These are phyloP conservation scores for Dryoscopus gambensis DNA, from an alignment of 2,113 vertebrate species.

Conservation along the genomic window DNA sequence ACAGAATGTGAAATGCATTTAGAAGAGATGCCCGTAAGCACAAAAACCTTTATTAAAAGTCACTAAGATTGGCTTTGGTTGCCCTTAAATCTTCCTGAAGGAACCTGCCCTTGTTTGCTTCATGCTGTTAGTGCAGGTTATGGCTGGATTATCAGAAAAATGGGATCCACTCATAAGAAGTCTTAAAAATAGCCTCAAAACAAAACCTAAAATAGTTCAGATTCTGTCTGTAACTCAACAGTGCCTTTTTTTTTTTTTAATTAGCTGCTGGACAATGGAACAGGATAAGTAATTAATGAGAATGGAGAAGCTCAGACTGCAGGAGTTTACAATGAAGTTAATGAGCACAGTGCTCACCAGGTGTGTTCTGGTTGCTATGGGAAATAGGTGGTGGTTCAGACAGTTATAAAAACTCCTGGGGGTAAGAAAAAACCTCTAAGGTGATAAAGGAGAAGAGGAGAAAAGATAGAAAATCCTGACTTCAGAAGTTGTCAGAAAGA, in stretches of 20 bases:
- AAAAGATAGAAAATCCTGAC: not conserved
- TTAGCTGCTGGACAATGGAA: not conserved
- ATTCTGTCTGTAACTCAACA: not conserved
- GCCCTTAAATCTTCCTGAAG: not conserved
- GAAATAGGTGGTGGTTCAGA: not conserved
- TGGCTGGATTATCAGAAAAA: not conserved
- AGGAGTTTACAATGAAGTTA: not conserved
- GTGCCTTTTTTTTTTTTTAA: not conserved
- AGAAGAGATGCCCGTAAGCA: not conserved
- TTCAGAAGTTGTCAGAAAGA: not conserved
- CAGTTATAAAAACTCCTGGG: not conserved
- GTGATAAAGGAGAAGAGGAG: not conserved
- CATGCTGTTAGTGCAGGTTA: fast-evolving
- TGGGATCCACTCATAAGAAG: not conserved
- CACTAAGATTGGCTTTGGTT: not conserved
- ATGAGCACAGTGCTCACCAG: not conserved
- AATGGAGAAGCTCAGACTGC: not conserved
- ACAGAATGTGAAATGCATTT: not conserved
- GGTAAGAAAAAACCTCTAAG: not conserved
- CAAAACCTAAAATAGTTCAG: not conserved
- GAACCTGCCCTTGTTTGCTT: not conserved
- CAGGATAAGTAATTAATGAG: not conserved
- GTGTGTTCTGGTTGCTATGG: not conserved
- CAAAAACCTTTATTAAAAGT: not conserved
- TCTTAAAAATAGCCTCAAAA: not conserved